These are phyloP conservation scores for Phengaris alcon DNA, from an alignment of 2,888 invertebrate species.

Conservation along the genomic window DNA sequence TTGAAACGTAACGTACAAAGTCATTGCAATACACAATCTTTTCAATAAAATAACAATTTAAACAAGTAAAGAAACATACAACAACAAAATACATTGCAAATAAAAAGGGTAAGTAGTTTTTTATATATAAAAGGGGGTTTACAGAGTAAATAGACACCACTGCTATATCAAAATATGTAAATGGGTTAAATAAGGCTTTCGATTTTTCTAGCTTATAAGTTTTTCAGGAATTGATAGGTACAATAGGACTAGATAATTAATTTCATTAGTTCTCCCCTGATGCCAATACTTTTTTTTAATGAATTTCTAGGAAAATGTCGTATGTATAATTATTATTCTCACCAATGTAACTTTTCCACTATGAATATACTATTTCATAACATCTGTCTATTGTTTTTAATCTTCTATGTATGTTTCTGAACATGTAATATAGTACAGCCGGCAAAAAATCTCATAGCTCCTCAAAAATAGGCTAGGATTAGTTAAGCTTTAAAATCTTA, in stretches of 20 bases:
- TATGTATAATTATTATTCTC: not conserved
- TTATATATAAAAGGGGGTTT: not conserved
- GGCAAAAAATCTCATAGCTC: conserved; percentile 9
- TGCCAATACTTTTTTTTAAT: not conserved
- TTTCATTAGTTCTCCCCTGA: conserved; percentile 5
- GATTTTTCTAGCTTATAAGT: no score
- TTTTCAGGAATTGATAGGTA: no score
- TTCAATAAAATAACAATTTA: conserved; percentile 19
- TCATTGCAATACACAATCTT: conserved; percentile 19
- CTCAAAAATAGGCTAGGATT: conserved; percentile 24
- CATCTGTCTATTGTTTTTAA: not conserved
- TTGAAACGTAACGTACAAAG: not conserved
- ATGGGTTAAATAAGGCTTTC: no score
- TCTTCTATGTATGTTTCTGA: conserved; percentile 23
- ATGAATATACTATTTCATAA: not conserved
- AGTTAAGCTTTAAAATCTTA: not conserved
- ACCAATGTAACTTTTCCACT: not conserved
- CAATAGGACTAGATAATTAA: not conserved
- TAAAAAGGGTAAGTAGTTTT: not conserved
- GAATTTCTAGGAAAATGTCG: not conserved
- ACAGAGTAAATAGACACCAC: not conserved
- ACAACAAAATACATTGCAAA: not conserved
- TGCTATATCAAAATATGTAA: no score
- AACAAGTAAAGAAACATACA: conserved; percentile 29
- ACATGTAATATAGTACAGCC: conserved; percentile 26